Evolutionary conservation across 2,888 invertebrate species (phyloP), one percentile per base, ranked within the genome.

Genomic region (Plagodis pulveraria): DNA sequence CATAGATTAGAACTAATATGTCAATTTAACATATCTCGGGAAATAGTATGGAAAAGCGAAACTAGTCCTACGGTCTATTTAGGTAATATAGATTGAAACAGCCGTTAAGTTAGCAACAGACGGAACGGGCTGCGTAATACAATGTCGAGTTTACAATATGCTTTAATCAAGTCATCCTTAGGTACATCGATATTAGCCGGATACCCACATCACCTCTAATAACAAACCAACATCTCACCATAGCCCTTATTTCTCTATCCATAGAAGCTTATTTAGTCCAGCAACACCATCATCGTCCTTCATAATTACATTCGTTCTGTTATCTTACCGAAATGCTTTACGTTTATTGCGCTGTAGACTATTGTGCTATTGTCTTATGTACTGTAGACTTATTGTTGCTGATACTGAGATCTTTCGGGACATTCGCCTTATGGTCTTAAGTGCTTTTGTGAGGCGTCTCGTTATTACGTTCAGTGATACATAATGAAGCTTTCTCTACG

Each of bases 271-370:
- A 50, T 59, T 59, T 59, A 38, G 36, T 34, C 22, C 47, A 55
- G 48, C 11, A 12, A 36, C 47, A 40, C 42, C 55, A 59, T 56
- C 60, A 52, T 47, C 43, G 49, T 35, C 55, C 34, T 47, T 60
- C 50, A 50, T 59, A 56, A 61, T 56, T 61, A 56, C 52, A 56
- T 61, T 61, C 56, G 53, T 61, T 56, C 56, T 49, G 52, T 61
- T 60, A 60, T 61, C 60, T 61, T 52, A 56, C 52, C 49, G 52
- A 53, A 56, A 61, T 56, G 60, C 52, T 61, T 61, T 53, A 61
- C 52, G 49, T 61, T 61, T 61, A 61, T 61, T 61, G 33, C 51
- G 44, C 51, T 52, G 56, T 55, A 49, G 60, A 56, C 47, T 48
- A 61, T 56, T 56, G 60, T 52, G 56, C 56, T 48, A 43, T 61